Conservation (phyloP, 2,888 invertebrate genomes). For the Ametastegia equiseti region DNA sequence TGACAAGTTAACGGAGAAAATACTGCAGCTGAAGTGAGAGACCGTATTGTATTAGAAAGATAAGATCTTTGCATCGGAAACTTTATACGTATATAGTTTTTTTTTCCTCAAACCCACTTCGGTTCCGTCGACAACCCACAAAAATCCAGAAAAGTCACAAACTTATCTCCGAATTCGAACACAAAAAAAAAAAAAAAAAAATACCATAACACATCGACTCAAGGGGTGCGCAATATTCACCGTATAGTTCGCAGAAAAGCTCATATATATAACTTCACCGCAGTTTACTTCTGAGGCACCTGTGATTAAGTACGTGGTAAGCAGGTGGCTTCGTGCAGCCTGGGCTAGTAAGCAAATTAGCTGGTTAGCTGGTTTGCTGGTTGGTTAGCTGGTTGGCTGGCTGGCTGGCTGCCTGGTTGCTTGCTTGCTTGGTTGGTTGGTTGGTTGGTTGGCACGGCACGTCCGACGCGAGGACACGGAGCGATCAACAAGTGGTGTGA, state of each 20-base stretch:
- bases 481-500: conserved; percentile 50
- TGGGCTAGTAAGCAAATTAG: conserved; percentile 43
- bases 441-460: conserved; percentile 33
- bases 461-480: conserved; percentile 45
- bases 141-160: neutral
- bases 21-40: neutral
- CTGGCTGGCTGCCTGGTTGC: neutral
- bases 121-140: neutral
- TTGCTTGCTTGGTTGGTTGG: conserved; percentile 18
- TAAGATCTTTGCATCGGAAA: conserved; percentile 7
- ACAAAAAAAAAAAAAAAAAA: no score
- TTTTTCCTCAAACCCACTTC: neutral
- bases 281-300: conserved; percentile 39
- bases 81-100: neutral
- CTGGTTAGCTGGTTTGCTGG: conserved; percentile 37
- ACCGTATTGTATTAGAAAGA: neutral
- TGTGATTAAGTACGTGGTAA: conserved; percentile 48
- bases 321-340: conserved; percentile 45
- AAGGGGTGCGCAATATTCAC: neutral
- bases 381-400: conserved; percentile 28
- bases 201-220: neutral
- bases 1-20: neutral
- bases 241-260: conserved; percentile 13
- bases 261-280: conserved; percentile 14
- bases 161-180: neutral